A percentile compares a stretch with the other conserved stretches of the same genome.
Conservation (phyloP, 2,113 vertebrate species). For the Syngnathoides biaculeatus region DNA sequence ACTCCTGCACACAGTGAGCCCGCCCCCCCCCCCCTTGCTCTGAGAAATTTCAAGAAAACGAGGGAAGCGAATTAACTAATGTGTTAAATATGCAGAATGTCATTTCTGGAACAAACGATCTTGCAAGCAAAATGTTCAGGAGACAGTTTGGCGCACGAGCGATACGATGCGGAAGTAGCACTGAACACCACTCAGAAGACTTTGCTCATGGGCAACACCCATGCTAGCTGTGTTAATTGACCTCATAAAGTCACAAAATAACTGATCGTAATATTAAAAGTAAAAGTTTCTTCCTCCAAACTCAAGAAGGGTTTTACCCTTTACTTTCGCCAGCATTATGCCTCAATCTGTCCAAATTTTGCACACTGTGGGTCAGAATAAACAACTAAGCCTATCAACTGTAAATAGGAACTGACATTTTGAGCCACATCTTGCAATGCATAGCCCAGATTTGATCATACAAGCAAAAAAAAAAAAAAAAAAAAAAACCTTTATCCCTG, state of each 20-base stretch:
- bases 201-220: background rate
- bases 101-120: constrained; percentile 3
- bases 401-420: too few species aligned
- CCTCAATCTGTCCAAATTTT: too few species aligned
- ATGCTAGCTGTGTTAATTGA: background rate
- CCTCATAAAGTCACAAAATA: background rate
- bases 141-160: background rate
- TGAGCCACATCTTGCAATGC: too few species aligned
- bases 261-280: background rate
- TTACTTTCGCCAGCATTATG: background rate
- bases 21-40: constrained; percentile 20
- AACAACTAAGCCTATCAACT: too few species aligned
- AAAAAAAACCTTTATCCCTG: too few species aligned
- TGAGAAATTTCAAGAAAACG: constrained; percentile 25
- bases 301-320: background rate
- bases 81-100: constrained; percentile 15
- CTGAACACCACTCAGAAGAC: background rate
- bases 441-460: too few species aligned
- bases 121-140: background rate
- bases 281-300: background rate
- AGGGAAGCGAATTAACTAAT: constrained; percentile 27
- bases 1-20: constrained; percentile 26
- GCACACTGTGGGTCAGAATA: too few species aligned
- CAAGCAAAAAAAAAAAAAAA: too few species aligned
- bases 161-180: constrained; percentile 11